A percentile compares a stretch with the other conserved stretches of the same genome.
These are phyloP conservation scores for Blastobasis lacticolella DNA, from an alignment of 2,888 invertebrate species.

Conservation along the genomic window DNA sequence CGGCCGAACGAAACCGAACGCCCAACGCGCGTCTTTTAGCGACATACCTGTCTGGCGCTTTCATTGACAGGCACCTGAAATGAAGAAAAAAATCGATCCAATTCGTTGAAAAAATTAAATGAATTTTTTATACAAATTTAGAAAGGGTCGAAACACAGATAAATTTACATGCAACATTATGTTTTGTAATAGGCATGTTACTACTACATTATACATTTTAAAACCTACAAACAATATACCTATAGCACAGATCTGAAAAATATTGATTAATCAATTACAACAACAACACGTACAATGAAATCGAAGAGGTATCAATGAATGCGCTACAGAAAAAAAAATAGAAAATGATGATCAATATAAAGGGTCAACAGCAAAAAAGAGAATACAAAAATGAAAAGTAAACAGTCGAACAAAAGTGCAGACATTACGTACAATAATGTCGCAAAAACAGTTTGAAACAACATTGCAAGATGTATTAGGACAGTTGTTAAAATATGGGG, in stretches of 20 bases:
- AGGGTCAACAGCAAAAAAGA: constrained; percentile 32
- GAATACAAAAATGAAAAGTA: constrained; percentile 66
- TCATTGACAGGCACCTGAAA: constrained; percentile 84
- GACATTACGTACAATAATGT: constrained; percentile 69
- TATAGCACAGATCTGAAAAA: no score
- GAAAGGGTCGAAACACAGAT: constrained; percentile 52
- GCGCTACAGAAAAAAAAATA: constrained; percentile 11
- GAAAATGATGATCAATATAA: not conserved
- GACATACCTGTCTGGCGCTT: constrained; percentile 83
- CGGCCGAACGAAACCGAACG: constrained; percentile 66
- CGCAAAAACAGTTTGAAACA: constrained; percentile 72
- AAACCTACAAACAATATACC: no score
- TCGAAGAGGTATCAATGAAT: not conserved
- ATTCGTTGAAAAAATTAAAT: constrained; percentile 76
- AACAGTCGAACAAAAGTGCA: constrained; percentile 58
- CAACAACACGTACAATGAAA: not conserved
- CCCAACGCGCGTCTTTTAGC: constrained; percentile 59
- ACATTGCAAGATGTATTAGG: constrained; percentile 75
- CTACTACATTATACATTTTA: no score
- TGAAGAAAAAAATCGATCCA: constrained; percentile 79
- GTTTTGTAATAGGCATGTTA: no score
- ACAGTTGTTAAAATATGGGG: constrained; percentile 75
- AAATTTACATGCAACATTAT: constrained; percentile 65
- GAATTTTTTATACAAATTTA: constrained; percentile 29
- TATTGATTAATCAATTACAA: constrained; percentile 17